phyloP scores from a whole-genome alignment of 2,113 vertebrate genomes.

The Paramisgurnus dabryanus region DNA sequence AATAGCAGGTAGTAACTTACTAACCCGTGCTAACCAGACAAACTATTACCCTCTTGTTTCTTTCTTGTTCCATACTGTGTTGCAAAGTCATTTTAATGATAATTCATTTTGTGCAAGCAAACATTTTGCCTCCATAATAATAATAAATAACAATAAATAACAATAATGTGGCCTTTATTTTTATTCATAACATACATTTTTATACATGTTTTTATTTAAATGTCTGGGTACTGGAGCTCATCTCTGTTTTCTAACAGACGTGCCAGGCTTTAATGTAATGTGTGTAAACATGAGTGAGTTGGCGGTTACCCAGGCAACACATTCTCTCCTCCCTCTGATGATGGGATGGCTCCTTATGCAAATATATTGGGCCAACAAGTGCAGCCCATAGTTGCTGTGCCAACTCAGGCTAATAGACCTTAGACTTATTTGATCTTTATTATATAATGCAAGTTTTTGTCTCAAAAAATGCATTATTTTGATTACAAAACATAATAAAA shows the following conservation, averaged over 20 bases:
- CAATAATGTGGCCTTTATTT: not conserved
- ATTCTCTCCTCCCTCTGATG: slow-evolving; percentile 36
- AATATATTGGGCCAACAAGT: slow-evolving; percentile 55
- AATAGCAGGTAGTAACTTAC: too few species aligned
- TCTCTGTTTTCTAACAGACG: slow-evolving; percentile 34
- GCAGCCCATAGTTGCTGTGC: slow-evolving; percentile 37
- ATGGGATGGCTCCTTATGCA: slow-evolving; percentile 56
- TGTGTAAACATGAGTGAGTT: slow-evolving; percentile 63
- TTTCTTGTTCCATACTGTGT: too few species aligned
- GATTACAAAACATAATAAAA: too few species aligned
- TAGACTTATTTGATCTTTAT: slow-evolving; percentile 46
- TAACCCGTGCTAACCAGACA: too few species aligned
- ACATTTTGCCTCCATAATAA: too few species aligned
- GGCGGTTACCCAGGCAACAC: slow-evolving; percentile 70
- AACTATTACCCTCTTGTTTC: too few species aligned
- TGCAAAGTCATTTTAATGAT: too few species aligned
- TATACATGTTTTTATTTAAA: not conserved
- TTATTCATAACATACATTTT: not conserved
- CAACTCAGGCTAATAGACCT: slow-evolving; percentile 33
- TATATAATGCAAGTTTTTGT: not conserved
- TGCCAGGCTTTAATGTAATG: slow-evolving; percentile 61
- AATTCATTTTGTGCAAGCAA: too few species aligned
- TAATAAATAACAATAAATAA: too few species aligned
- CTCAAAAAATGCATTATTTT: too few species aligned
- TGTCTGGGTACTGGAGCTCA: not conserved